A percentile compares a stretch with the other conserved stretches of the same genome.
These are phyloP conservation scores for Chelmon rostratus DNA, from an alignment of 2,797 vertebrate genomes.

Conservation along the genomic window DNA sequence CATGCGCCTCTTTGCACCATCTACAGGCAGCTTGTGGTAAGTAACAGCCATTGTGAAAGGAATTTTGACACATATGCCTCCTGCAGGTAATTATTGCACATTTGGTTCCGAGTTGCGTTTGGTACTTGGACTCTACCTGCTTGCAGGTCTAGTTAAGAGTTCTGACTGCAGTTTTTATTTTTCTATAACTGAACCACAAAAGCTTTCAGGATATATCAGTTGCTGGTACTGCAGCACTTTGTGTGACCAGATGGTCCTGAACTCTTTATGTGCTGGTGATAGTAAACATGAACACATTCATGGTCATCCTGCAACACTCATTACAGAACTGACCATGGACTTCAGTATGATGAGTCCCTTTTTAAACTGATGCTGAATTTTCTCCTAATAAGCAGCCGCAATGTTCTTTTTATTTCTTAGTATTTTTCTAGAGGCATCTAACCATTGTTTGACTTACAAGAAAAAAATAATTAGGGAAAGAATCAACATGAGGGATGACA, in stretches of 20 bases:
- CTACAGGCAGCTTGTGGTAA: conserved; percentile 22
- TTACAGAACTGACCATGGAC: neutral
- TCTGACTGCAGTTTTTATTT: neutral
- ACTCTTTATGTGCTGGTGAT: neutral
- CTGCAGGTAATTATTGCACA: neutral
- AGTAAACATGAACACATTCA: neutral
- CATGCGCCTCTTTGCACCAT: neutral
- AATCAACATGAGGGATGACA: neutral
- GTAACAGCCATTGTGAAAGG: neutral
- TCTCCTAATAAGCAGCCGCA: neutral
- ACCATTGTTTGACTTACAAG: neutral
- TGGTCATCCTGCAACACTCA: neutral
- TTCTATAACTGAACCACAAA: neutral
- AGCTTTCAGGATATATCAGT: neutral
- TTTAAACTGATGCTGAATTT: neutral
- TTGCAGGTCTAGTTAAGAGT: neutral
- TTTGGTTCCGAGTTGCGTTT: neutral
- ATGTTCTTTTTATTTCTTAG: neutral
- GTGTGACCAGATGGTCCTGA: neutral
- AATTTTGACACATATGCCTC: neutral
- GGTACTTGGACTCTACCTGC: neutral
- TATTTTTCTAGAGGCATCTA: neutral
- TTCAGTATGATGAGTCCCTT: neutral
- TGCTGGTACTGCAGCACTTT: neutral
- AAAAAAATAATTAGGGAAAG: neutral